Conservation (phyloP, 2,797 vertebrate genomes). For the Lateolabrax maculatus region DNA sequence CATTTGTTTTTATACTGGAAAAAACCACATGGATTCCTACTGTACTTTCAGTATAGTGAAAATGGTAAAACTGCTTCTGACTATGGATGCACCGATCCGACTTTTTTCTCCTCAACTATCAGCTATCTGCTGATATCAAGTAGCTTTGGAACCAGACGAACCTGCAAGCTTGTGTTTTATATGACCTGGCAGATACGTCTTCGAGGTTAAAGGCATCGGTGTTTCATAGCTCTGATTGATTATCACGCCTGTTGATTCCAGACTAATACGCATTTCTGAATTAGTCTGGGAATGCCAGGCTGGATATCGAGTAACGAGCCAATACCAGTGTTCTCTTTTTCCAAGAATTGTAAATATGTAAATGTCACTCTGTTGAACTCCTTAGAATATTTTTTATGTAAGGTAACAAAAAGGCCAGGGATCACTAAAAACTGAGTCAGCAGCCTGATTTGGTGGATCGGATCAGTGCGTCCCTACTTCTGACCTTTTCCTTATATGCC, state of each 20-base stretch:
- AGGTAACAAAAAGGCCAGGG: neutral
- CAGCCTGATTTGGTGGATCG: neutral
- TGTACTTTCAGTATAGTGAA: neutral
- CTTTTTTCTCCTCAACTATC: neutral
- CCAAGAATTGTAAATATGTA: neutral
- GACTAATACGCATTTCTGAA: too few relatives aligned
- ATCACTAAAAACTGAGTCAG: neutral
- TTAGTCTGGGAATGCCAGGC: too few relatives aligned
- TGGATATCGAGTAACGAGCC: too few relatives aligned
- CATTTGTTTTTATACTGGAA: conserved; percentile 30
- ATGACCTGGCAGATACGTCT: too few relatives aligned
- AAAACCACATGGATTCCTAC: neutral
- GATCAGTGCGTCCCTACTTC: neutral
- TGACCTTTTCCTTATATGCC: conserved; percentile 6
- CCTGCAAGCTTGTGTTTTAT: too few relatives aligned
- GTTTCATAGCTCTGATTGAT: too few relatives aligned
- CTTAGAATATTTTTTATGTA: neutral
- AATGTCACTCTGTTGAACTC: neutral
- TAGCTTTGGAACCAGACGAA: too few relatives aligned
- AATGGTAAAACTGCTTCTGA: neutral
- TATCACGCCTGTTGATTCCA: too few relatives aligned
- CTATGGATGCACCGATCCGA: neutral
- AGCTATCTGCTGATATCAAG: neutral
- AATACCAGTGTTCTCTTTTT: neutral
- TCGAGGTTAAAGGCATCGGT: too few relatives aligned